A percentile compares a stretch with the other conserved stretches of the same genome.
These are phyloP conservation scores for Drosophila auraria DNA, from an alignment of 1,140 invertebrate genomes.

Conservation along the genomic window DNA sequence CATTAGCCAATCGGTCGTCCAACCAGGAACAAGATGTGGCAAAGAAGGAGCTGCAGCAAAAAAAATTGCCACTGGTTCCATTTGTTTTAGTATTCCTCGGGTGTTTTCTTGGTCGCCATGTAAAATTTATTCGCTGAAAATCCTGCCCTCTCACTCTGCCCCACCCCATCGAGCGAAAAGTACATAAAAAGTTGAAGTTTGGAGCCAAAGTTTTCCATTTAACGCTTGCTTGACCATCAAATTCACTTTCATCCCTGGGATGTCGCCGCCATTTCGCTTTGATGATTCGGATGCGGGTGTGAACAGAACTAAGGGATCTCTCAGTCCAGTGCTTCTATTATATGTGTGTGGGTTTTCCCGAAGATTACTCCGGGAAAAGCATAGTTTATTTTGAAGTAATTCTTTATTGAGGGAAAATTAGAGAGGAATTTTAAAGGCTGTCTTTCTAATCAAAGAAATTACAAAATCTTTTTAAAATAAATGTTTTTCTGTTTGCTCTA, in stretches of 20 bases:
- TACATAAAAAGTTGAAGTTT: slow-evolving; percentile 51
- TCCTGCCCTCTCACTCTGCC: neutral
- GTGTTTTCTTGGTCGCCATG: slow-evolving; percentile 65
- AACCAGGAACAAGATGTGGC: slow-evolving; percentile 22
- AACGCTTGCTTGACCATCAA: slow-evolving; percentile 64
- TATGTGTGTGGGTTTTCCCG: neutral
- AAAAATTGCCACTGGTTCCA: slow-evolving; percentile 32
- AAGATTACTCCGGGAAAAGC: neutral
- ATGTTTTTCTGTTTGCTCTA: slow-evolving; percentile 27
- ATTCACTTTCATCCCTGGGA: slow-evolving; percentile 67
- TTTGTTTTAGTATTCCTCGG: slow-evolving; percentile 72
- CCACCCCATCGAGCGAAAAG: slow-evolving; percentile 4
- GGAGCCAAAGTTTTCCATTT: slow-evolving; percentile 63
- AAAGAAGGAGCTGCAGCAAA: slow-evolving; percentile 13
- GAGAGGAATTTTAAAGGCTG: neutral
- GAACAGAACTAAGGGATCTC: slow-evolving; percentile 26
- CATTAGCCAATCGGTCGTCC: slow-evolving; percentile 50
- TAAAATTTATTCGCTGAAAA: slow-evolving; percentile 64
- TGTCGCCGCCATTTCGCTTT: slow-evolving; percentile 54
- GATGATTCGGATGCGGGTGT: slow-evolving; percentile 53
- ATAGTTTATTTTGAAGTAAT: slow-evolving; percentile 4
- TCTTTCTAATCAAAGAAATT: neutral
- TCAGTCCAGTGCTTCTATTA: slow-evolving; percentile 5
- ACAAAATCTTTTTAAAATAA: slow-evolving; percentile 5
- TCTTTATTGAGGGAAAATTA: no score